Conservation (phyloP, 2,888 invertebrate species). For the Prostheceraeus crozeri region DNA sequence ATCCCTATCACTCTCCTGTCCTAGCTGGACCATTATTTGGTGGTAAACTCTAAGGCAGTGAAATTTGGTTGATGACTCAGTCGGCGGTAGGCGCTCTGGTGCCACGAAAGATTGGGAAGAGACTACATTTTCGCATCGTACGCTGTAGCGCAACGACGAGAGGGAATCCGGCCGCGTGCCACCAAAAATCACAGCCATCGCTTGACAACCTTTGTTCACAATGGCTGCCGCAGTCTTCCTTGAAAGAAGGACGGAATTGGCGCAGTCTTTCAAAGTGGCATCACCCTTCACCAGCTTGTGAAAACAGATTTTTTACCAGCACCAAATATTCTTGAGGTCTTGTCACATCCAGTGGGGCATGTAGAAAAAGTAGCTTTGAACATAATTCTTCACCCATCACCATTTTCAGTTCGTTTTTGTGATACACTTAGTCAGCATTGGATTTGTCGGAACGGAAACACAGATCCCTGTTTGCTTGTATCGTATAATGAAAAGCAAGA, state of each 20-base stretch:
- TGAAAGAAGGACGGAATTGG: neutral
- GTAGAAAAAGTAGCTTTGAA: constrained; percentile 31
- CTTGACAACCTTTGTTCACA: neutral
- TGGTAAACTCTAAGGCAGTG: constrained; percentile 29
- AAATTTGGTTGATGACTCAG: constrained; percentile 32
- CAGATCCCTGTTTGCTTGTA: neutral
- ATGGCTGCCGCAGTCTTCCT: constrained; percentile 8
- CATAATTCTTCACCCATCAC: constrained; percentile 22
- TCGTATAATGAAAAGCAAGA: constrained; percentile 30
- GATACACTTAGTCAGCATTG: neutral
- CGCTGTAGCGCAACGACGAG: neutral
- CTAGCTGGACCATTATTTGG: constrained; percentile 31
- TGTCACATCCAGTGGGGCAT: constrained; percentile 37
- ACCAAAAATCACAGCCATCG: constrained; percentile 25
- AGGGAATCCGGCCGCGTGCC: constrained; percentile 17
- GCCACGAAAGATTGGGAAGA: constrained; percentile 30
- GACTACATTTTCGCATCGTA: constrained; percentile 26
- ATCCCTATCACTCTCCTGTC: constrained; percentile 28
- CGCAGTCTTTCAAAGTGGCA: neutral
- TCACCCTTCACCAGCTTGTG: constrained; percentile 24
- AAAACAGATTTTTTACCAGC: constrained; percentile 37
- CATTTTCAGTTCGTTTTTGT: constrained; percentile 13
- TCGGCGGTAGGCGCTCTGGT: constrained; percentile 31
- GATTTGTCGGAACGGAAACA: constrained; percentile 18
- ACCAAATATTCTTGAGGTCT: constrained; percentile 36